Base-by-base conservation (phyloP, 2,113 vertebrate genomes). In the Platycercus adscitus region DNA sequence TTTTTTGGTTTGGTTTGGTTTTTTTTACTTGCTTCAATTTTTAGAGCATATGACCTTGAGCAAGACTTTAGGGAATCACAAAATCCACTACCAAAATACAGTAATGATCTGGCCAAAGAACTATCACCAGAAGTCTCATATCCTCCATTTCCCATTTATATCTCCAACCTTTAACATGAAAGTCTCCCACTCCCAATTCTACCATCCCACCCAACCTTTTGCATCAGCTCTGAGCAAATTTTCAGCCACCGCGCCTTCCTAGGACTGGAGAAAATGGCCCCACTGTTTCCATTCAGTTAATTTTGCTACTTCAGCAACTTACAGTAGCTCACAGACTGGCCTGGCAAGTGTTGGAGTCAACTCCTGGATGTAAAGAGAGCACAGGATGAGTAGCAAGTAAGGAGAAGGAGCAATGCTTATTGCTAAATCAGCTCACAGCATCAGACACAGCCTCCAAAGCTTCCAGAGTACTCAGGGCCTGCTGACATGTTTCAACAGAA, bases 41-140 rank as follows among this genome's bases (percentile, higher is more conserved):
- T 68, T 31, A 71, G 55, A 78, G 64, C 47, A 84, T 4, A 1
- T 44, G 69, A 84, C 77, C 64, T 81, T 84, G 28, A 64, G 39
- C 37, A 70, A 89, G 72, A 43, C 28, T 79, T 70, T 28, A 83
- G 14, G 14, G 44, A 90, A 75, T 43, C 46, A 90, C 43, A 86
- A 84, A 92, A 82, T 39, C 64, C 35, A 63, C 69, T 64, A 86
- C 77, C 83, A 92, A 89, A 77, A 39, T 79, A 50, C 50, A 93
- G 43, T 23, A 81, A 91, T 16, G 39, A 88, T 33, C 43, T n/a
- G 71, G 50, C 46, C 78, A 77, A 91, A 83, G 81, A 75, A 60
- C 26, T 84, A 43, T 33, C 50, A 93, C n/a, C 46, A 75, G 23
- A 86, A 83, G 17, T 9, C 60, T 84, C 72, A 89, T 29, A 84